Percentiles rank a stretch among this genome's conserved stretches.
phyloP scores from a whole-genome alignment of 2,797 vertebrate species.

The Myotis planiceps region DNA sequence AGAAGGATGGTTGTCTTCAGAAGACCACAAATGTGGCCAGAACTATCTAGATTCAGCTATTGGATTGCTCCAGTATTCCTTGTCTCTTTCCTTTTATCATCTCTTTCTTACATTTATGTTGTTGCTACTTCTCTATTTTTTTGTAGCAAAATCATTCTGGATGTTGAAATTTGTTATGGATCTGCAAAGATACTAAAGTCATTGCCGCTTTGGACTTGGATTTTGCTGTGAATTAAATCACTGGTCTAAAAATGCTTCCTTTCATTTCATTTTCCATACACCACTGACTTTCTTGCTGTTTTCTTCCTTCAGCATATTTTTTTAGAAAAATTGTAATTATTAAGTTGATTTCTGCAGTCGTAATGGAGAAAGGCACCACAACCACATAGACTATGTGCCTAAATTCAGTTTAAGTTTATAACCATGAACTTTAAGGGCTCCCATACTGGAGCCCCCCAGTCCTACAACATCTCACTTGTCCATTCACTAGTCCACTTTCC shows the following conservation, averaged over 20 bases:
- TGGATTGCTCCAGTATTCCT: not conserved
- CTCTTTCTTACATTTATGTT: not conserved
- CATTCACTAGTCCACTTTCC: not conserved
- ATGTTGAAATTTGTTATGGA: not conserved
- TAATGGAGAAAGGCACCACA: not conserved
- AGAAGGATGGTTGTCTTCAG: not conserved
- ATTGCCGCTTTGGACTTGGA: not conserved
- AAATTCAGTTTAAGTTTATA: conserved; percentile 1
- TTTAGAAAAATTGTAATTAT: not conserved
- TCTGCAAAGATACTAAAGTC: not conserved
- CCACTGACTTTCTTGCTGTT: not conserved
- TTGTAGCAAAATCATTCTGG: not conserved
- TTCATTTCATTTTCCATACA: not conserved
- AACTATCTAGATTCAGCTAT: not conserved
- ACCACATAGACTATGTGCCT: not conserved
- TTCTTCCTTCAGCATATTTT: not conserved
- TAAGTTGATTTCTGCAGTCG: not conserved
- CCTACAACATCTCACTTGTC: not conserved
- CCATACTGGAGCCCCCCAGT: not conserved
- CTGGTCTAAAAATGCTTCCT: not conserved
- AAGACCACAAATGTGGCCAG: not conserved
- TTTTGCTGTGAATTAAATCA: conserved; percentile 23
- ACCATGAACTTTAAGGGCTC: not conserved
- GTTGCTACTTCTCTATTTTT: not conserved
- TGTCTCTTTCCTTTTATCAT: not conserved